These are phyloP conservation scores for Pyralis farinalis DNA, from an alignment of 2,888 invertebrate genomes.

Conservation along the genomic window DNA sequence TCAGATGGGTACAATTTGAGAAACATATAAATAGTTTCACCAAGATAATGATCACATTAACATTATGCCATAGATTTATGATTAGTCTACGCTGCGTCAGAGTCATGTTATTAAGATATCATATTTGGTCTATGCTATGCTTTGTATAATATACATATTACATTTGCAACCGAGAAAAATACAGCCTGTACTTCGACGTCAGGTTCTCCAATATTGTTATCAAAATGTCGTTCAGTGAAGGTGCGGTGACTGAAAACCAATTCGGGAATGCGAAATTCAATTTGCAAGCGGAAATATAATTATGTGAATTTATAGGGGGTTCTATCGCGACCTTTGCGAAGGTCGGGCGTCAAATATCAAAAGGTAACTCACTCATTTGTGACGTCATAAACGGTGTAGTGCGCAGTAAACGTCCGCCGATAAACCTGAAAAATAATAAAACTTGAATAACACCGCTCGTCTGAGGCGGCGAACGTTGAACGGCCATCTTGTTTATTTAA, in stretches of 20 bases:
- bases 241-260: constrained; percentile 43
- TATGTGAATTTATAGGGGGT: constrained; percentile 30
- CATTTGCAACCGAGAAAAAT: constrained; percentile 4
- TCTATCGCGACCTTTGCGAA: constrained; percentile 36
- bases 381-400: constrained; percentile 95
- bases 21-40: too few species aligned
- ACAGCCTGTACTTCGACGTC: constrained; percentile 4
- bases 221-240: constrained; percentile 27
- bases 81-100: too few species aligned
- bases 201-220: constrained; percentile 20
- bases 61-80: too few species aligned
- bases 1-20: constrained; percentile 22
- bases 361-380: constrained; percentile 90
- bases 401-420: constrained; percentile 92
- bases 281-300: constrained; percentile 42
- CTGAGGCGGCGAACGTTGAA: constrained; percentile 25
- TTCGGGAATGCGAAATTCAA: constrained; percentile 43
- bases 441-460: constrained; percentile 24
- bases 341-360: constrained; percentile 40
- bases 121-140: too few species aligned
- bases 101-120: too few species aligned
- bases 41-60: too few species aligned
- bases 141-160: too few species aligned
- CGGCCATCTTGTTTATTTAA: constrained; percentile 27
- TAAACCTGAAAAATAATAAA: constrained; percentile 85